Evolutionary conservation across 30 jellyfish, hydroid and myxozoan genomes (phyloP).

Genomic region (Aurelia coerulea): DNA sequence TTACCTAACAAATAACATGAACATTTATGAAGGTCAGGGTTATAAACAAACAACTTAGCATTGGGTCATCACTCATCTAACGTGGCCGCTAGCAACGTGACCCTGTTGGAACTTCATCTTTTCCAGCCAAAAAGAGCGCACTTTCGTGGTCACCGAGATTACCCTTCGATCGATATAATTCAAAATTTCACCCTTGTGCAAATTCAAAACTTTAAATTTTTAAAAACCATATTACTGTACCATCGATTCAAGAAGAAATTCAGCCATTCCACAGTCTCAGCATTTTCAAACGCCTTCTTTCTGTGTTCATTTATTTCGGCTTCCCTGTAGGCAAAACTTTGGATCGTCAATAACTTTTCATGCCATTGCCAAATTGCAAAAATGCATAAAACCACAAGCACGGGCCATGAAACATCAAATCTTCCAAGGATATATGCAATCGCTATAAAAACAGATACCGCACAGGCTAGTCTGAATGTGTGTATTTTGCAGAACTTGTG

Average conservation of each 20-base stretch:
- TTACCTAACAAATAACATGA: no score
- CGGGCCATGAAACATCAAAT: slow-evolving; percentile 76
- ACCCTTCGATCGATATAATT: no score
- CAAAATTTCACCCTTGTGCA: no score
- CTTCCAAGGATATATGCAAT: slow-evolving; percentile 81
- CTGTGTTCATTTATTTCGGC: slow-evolving; percentile 92
- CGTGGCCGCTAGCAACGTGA: no score
- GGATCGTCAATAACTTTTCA: slow-evolving; percentile 66
- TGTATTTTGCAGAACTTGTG: slow-evolving; percentile 61
- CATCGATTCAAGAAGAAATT: slow-evolving; percentile 91
- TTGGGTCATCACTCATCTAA: no score
- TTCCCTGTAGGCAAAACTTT: slow-evolving; percentile 83
- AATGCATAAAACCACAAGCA: slow-evolving; percentile 65
- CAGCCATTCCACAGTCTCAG: slow-evolving; percentile 98
- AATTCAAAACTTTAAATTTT: no score
- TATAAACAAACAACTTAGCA: no score
- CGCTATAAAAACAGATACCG: slow-evolving; percentile 71
- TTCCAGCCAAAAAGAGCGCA: no score
- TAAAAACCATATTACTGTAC: slow-evolving; percentile 24
- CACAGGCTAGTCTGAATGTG: slow-evolving; percentile 74
- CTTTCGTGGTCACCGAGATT: no score
- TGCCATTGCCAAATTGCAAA: slow-evolving; percentile 93
- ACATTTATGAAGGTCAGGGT: no score
- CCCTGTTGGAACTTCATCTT: no score
- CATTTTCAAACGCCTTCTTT: slow-evolving; percentile 85